Conservation (phyloP, 2,888 invertebrate genomes). For the Aporophyla nigra region DNA sequence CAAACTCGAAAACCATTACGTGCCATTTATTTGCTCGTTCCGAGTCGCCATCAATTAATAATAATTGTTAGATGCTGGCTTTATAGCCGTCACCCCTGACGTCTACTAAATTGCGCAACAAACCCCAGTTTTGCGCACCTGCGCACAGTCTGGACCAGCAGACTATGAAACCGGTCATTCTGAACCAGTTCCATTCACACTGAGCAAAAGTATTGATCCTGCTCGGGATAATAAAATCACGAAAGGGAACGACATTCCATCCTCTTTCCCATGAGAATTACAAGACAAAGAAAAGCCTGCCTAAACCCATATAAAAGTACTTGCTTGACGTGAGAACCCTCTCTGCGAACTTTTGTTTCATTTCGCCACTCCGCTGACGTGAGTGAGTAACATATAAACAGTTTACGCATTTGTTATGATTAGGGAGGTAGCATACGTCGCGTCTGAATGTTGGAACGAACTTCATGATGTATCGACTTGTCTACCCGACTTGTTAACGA, state of each 20-base stretch:
- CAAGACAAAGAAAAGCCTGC: slow-evolving; percentile 25
- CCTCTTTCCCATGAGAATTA: slow-evolving; percentile 30
- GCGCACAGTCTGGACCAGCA: not conserved
- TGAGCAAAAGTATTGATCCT: slow-evolving; percentile 45
- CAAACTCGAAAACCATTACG: slow-evolving; percentile 11
- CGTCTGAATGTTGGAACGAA: not conserved
- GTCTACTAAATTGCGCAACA: not conserved
- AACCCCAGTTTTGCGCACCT: not conserved
- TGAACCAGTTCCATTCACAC: not conserved
- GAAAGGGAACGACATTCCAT: slow-evolving; percentile 11
- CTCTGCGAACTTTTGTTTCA: slow-evolving; percentile 29
- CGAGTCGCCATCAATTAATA: slow-evolving; percentile 24
- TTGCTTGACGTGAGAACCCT: slow-evolving; percentile 13
- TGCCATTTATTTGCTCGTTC: slow-evolving; percentile 14
- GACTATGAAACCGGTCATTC: not conserved
- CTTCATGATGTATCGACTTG: not conserved
- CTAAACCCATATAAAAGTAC: not conserved
- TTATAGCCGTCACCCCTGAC: not conserved
- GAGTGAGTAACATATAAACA: slow-evolving; percentile 7
- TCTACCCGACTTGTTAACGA: not conserved
- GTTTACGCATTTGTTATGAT: slow-evolving; percentile 23
- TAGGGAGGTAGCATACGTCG: not conserved
- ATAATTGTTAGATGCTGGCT: slow-evolving; percentile 17
- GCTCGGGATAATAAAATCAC: slow-evolving; percentile 20
- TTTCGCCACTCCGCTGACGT: slow-evolving; percentile 4